Base-by-base conservation (phyloP, 2,888 invertebrate species). In the Tortricodes alternella region DNA sequence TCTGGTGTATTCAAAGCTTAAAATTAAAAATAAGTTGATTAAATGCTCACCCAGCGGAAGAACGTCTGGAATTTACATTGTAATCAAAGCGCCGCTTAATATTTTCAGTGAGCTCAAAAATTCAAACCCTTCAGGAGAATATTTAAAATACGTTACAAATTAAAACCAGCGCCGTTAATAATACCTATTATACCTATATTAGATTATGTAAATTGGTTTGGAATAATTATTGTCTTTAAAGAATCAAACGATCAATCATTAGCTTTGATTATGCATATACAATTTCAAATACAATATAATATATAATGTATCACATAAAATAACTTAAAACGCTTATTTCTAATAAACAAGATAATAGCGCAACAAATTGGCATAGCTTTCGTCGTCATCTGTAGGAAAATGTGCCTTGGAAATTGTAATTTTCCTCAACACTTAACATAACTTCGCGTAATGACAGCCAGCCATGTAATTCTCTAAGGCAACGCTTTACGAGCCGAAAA, bases 401-500 rank as follows among this genome's bases (percentile, higher is more conserved):
- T n/a, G 8, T 29, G 11, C 29, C 29, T 9, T 29, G 11, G 11
- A 11, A 29, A 29, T 9, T n/a, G n/a, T n/a, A n/a, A 9, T 50
- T 49, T 56, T 50, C 49, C 50, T 56, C 23, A 34, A 34, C n/a
- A 19, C 23, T 19, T 56, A 44, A 29, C 56, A 18, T 37, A 44
- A 46, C 11, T 19, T n/a, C 27, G 27, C n/a, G n/a, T 21, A 21
- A 5, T 3, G 9, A 29, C 29, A 29, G 29, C n/a, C 29, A 29
- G n/a, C n/a, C n/a, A n/a, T n/a, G n/a, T n/a, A n/a, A n/a, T n/a
- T n/a, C n/a, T n/a, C n/a, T n/a, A n/a, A n/a, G n/a, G n/a, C n/a
- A n/a, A n/a, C n/a, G n/a, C n/a, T n/a, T n/a, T n/a, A n/a, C n/a
- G n/a, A n/a, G n/a, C n/a, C n/a, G n/a, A n/a, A n/a, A n/a, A n/a